A percentile compares a stretch with the other conserved stretches of the same genome.
These are phyloP conservation scores for Phrynosoma blainvillii DNA, from an alignment of 2,113 vertebrate genomes.

Conservation along the genomic window DNA sequence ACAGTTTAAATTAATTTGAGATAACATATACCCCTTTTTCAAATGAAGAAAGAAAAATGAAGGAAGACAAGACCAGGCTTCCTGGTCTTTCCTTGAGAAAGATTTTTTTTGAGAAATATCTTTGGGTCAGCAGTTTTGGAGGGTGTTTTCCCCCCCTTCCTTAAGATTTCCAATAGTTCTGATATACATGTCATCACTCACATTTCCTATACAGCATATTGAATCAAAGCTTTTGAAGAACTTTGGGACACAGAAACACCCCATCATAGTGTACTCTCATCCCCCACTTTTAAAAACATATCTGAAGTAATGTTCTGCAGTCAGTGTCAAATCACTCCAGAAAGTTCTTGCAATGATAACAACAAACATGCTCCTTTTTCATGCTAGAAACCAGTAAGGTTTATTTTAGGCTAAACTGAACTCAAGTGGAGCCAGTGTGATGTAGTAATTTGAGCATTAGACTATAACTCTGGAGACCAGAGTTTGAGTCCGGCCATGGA, in stretches of 20 bases:
- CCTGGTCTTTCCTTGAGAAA: no score
- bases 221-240: conserved; percentile 1
- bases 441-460: no score
- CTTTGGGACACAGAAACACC: conserved; percentile 7
- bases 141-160: conserved; percentile 7
- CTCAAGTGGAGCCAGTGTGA: background rate
- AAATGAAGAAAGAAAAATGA: background rate
- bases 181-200: background rate
- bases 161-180: background rate
- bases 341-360: conserved; percentile 12
- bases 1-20: conserved; percentile 1
- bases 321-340: conserved; percentile 6
- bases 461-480: no score
- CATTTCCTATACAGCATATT: background rate
- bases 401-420: background rate
- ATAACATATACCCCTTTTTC: background rate
- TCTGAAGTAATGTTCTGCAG: background rate
- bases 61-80: no score
- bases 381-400: background rate
- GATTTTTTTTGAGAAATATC: background rate
- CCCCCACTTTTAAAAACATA: background rate
- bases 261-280: conserved; percentile 9
- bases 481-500: no score
- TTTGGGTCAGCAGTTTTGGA: background rate
- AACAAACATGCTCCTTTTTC: background rate